A percentile compares a stretch with the other conserved stretches of the same genome.
Evolutionary conservation across 2,888 invertebrate genomes (phyloP).

Genomic region (Lithosia quadra): DNA sequence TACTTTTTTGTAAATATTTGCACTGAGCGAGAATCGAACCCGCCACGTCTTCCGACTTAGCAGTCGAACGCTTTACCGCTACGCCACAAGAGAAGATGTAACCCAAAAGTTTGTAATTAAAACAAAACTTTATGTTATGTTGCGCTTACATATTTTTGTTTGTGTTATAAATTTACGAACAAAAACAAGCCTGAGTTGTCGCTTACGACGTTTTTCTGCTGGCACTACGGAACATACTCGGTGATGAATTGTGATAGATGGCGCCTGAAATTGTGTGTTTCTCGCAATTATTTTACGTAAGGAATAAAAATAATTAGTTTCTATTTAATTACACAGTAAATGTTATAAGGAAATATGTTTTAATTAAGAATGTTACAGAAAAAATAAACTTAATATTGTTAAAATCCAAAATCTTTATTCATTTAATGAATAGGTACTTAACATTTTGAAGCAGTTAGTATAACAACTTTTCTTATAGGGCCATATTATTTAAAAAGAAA

Average conservation of each 20-base stretch:
- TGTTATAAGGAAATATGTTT: constrained; percentile 1
- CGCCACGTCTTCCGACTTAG: too few species aligned
- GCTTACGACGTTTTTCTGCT: neutral
- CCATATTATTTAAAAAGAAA: too few species aligned
- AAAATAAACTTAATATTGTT: neutral
- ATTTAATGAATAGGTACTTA: too few species aligned
- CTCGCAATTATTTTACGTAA: constrained; percentile 40
- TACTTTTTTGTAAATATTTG: too few species aligned
- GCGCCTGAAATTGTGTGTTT: constrained; percentile 31
- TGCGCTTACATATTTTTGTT: neutral
- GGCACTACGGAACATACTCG: neutral
- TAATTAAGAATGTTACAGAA: constrained; percentile 11
- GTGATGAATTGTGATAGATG: constrained; percentile 51
- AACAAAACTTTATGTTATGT: too few species aligned
- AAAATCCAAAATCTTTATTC: too few species aligned
- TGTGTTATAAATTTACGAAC: neutral
- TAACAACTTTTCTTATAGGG: too few species aligned
- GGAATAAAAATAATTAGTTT: constrained; percentile 42
- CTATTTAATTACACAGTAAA: constrained; percentile 21
- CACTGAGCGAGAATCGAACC: too few species aligned
- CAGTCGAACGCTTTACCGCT: too few species aligned
- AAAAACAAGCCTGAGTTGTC: neutral
- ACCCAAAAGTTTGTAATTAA: too few species aligned
- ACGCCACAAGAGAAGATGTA: too few species aligned
- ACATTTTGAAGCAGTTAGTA: too few species aligned